Evolutionary conservation across 2,888 invertebrate genomes (phyloP), one percentile per base, ranked within the genome.

Genomic region (Pachymerium ferrugineum): DNA sequence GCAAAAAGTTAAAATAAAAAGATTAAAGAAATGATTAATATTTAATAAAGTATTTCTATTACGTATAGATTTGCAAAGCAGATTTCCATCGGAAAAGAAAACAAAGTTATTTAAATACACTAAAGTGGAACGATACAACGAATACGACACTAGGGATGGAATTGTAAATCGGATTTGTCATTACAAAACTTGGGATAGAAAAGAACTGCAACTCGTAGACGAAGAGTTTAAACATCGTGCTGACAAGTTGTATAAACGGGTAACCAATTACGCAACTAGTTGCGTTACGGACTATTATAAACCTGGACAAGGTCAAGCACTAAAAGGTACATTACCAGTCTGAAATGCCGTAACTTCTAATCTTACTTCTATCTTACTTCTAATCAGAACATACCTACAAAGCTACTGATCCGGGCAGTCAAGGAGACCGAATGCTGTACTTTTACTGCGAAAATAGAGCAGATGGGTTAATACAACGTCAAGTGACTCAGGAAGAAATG

Each of bases 91-190:
- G 0, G 89, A 88, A 25, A 89, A 88, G 29, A 87, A 87, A 77
- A 81, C 80, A 1, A 82, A 81, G 73, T 78, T 87, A 76, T 95
- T 89, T 80, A 92, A 91, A 81, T 88, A 89, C 77, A 87, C 89
- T 0, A 84, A 90, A 42, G 84, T 92, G 6, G 91, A 94, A 81
- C 87, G 90, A 76, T 94, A 88, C 81, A 88, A 93, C 0, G 89
- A 90, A 0, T 94, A 93, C 78, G 86, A 88, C 0, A 87, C 90
- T 79, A 83, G 83, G 0, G 90, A 92, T 80, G 94, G 94, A 0
- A 83, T 92, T 38, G 84, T 89, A 0, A 86, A 88, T 77, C 85
- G 88, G 76, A 84, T 90, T 31, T 62, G 62, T 22, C 16, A 29
- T 14, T 73, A 73, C 67, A 73, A 62, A 22, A 73, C 73, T 10